A percentile compares a stretch with the other conserved stretches of the same genome.
Evolutionary conservation across 2,888 invertebrate genomes (phyloP).

Genomic region (Panopea generosa): DNA sequence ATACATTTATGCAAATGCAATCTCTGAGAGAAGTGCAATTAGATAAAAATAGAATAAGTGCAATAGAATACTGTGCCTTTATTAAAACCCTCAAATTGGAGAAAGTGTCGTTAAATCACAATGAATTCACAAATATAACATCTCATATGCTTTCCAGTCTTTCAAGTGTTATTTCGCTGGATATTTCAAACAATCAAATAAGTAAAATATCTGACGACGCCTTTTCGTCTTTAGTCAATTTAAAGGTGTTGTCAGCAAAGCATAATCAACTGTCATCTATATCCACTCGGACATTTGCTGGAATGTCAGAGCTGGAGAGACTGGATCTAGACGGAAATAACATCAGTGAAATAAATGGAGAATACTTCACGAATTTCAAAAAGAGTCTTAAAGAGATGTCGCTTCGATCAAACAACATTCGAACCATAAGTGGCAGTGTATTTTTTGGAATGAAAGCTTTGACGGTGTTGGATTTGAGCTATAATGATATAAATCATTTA

Average conservation of each 20-base stretch:
- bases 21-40: constrained; percentile 58
- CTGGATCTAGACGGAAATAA: constrained; percentile 61
- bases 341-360: constrained; percentile 44
- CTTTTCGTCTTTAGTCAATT: constrained; percentile 53
- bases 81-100: constrained; percentile 47
- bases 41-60: constrained; percentile 55
- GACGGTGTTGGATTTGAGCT: constrained; percentile 61
- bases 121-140: constrained; percentile 50
- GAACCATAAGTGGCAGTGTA: constrained; percentile 58
- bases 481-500: constrained; percentile 66
- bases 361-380: constrained; percentile 48
- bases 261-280: constrained; percentile 62
- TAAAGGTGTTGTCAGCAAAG: constrained; percentile 50
- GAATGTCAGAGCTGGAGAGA: constrained; percentile 51
- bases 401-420: constrained; percentile 63
- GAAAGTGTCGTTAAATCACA: constrained; percentile 57
- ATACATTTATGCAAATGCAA: constrained; percentile 54
- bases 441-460: constrained; percentile 66
- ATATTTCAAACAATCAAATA: constrained; percentile 66
- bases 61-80: constrained; percentile 60
- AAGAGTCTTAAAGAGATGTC: constrained; percentile 48
- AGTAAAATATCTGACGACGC: constrained; percentile 41
- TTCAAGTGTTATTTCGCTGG: constrained; percentile 48
- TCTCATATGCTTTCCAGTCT: constrained; percentile 56
- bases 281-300: constrained; percentile 51